These are phyloP conservation scores for Zaprionus nigranus DNA, from an alignment of 1,140 invertebrate species.

Conservation along the genomic window DNA sequence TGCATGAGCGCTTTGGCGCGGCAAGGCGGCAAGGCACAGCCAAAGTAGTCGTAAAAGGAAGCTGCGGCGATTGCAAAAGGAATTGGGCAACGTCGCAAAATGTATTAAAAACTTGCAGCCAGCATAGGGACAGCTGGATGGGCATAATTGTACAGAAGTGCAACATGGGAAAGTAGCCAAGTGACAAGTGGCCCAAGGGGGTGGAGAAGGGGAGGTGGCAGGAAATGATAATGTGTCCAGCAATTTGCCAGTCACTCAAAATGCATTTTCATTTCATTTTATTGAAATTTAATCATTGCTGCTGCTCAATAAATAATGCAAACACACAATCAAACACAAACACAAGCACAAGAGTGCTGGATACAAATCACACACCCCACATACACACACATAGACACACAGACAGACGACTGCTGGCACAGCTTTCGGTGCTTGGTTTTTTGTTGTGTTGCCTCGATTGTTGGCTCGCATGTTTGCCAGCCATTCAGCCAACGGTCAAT, in stretches of 20 bases:
- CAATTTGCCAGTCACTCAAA: conserved; percentile 43
- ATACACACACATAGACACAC: conserved; percentile 20
- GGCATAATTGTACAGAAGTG: neutral
- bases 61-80: conserved; percentile 70
- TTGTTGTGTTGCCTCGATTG: conserved; percentile 28
- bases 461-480: conserved; percentile 57
- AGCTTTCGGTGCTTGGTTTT: conserved; percentile 20
- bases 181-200: neutral
- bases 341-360: conserved; percentile 23
- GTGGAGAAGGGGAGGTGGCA: neutral
- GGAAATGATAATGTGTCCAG: conserved; percentile 28
- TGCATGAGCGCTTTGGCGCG: conserved; percentile 67
- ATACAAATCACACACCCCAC: conserved; percentile 31
- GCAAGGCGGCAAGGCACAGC: neutral
- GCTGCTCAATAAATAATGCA: conserved; percentile 49
- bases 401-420: conserved; percentile 14
- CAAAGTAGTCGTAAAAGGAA: conserved; percentile 62
- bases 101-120: conserved; percentile 33
- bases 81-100: conserved; percentile 52
- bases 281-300: conserved; percentile 50
- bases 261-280: conserved; percentile 38
- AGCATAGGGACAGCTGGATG: neutral
- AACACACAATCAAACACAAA: conserved; percentile 42
- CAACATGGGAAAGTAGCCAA: conserved; percentile 5
- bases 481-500: conserved; percentile 69